Base-by-base conservation (phyloP, 1,140 invertebrate genomes). In the Venturia canescens region DNA sequence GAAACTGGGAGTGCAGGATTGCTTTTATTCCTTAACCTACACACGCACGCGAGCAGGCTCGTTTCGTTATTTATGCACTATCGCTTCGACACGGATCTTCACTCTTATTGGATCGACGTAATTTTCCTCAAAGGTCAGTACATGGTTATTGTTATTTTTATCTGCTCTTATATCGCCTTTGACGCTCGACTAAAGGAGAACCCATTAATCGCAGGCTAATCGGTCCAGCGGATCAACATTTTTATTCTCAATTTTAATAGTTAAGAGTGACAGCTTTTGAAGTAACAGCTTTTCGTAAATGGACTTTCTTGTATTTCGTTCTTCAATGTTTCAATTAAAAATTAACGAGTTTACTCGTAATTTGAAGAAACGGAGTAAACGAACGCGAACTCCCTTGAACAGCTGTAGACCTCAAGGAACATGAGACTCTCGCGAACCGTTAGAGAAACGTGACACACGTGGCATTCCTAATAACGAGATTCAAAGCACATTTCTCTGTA, bases 391-490 rank as follows among this genome's bases (percentile, higher is more conserved):
- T 21, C 31, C 23, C 15, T 5, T 15, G 29, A 48, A 29, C 38
- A 48, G 71, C 44, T 57, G 71, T 48, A 74, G 50, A 27, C 23
- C 31, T 48, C 71, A 48, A 48, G 38, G 38, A 74, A 27, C 31
- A 57, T 31, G 71, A 74, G 60, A 13, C 38, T 50, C 50, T 26
- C 1, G 74, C 34, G 27, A 60, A 81, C 82, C 82, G 82, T 83
- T 83, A 83, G 82, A 79, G 60, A 80, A 83, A 80, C 82, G 82
- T 80, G 78, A 83, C 82, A 83, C 82, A 80, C 78, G 82, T 83
- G 82, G 78, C 74, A 83, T 83, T 82, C 57, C 72, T 79, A 53
- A 79, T 67, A 66, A 29, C 74, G 29, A 79, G 48, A 53, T 50
- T 31, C 53, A 34, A 23, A 38, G 18, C 13, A 9, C 23, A 67